Base-by-base conservation (phyloP, 2,888 invertebrate species). In the Drosophila birchii region DNA sequence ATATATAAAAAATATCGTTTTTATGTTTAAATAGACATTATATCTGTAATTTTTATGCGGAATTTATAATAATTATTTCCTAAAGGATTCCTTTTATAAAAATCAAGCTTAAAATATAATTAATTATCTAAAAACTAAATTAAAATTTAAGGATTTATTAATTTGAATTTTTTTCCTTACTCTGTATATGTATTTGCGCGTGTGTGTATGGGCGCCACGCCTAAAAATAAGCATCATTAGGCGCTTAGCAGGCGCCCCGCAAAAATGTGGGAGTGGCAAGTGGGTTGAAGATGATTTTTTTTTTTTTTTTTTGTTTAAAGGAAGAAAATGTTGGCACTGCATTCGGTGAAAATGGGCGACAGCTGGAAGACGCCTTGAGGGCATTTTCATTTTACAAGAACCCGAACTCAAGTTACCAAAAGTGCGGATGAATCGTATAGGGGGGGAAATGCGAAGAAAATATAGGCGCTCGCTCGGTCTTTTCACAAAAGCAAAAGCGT, bases 221-320 rank as follows among this genome's bases (percentile, higher is more conserved):
- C 58, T 71, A 73, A 80, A 80, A 88, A 84, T 88, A 88, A 84
- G 84, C 88, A 80, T 80, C 86, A 86, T 84, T 88, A 88, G 62
- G 80, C 77, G 83, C 74, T 84, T 80, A 74, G 78, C 86, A 82
- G 88, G 80, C 73, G 69, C 72, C 51, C 34, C 34, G 16, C 11
- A 16, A 51, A 47, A 69, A 66, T 41, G 43, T 26, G 63, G 76
- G 56, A 49, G 71, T 58, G 54, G 55, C 29, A 39, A 39, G 26
- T 47, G 49, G 47, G 62, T 51, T 58, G 43, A 70, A 70, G 70
- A 69, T 70, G 72, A 69, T 71, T 59, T 61, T 66, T 44, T 26
- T 26, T 26, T 26, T 23, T 26, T 26, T 5, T 26, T 26, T 71
- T 70, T n/a, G n/a, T 71, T 66, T 44, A 41, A 66, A 41, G 45